phyloP scores from a whole-genome alignment of 2,888 invertebrate species.

The Dasysyrphus albostriatus region DNA sequence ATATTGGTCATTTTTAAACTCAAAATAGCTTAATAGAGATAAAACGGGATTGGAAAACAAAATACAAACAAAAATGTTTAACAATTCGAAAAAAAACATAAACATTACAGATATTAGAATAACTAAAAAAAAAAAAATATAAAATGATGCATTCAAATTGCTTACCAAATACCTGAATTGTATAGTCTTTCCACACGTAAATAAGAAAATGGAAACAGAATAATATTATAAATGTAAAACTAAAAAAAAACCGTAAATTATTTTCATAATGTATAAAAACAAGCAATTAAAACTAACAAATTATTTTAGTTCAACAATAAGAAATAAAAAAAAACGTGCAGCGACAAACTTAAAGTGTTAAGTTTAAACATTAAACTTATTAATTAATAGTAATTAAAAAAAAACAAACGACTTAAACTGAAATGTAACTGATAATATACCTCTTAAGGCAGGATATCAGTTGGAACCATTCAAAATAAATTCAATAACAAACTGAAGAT shows the following conservation, averaged over 20 bases:
- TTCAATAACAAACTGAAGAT: constrained; percentile 9
- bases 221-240: constrained; percentile 71
- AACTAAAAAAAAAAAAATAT: constrained; percentile 58
- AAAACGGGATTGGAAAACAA: constrained; percentile 49
- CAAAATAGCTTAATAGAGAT: constrained; percentile 51
- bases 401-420: constrained; percentile 56
- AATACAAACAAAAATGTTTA: constrained; percentile 34
- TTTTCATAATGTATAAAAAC: constrained; percentile 68
- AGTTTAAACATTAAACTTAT: constrained; percentile 37
- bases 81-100: constrained; percentile 58
- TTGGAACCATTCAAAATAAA: constrained; percentile 23
- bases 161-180: constrained; percentile 82
- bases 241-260: constrained; percentile 66
- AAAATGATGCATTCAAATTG: constrained; percentile 78
- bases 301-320: constrained; percentile 52
- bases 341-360: constrained; percentile 60
- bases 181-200: constrained; percentile 80
- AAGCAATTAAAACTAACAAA: constrained; percentile 50
- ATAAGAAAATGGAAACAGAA: constrained; percentile 69
- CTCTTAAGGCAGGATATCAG: constrained; percentile 38
- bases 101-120: constrained; percentile 56
- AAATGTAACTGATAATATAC: constrained; percentile 50
- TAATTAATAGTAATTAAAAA: constrained; percentile 28
- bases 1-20: constrained; percentile 24
- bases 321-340: constrained; percentile 42